A percentile compares a stretch with the other conserved stretches of the same genome.
phyloP scores from a whole-genome alignment of 1,140 invertebrate species.

The Zaprionus africanus region DNA sequence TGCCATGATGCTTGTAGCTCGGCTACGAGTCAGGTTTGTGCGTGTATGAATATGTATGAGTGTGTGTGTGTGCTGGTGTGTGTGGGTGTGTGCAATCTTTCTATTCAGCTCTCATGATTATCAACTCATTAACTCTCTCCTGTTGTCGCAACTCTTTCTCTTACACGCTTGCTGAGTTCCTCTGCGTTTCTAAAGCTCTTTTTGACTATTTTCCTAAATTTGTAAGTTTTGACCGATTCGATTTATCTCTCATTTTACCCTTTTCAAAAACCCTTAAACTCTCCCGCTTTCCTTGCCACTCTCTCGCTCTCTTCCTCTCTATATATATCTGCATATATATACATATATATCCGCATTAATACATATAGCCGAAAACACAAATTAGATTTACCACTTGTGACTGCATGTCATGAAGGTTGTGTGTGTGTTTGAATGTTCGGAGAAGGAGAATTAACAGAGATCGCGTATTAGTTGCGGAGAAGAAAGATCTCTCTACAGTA shows the following conservation, averaged over 20 bases:
- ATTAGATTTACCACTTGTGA: conserved; percentile 25
- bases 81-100: conserved; percentile 1
- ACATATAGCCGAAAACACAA: conserved; percentile 19
- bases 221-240: conserved; percentile 14
- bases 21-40: conserved; percentile 19
- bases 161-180: background rate
- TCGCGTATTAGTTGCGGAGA: background rate
- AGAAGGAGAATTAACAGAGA: conserved; percentile 1
- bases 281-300: too few species aligned
- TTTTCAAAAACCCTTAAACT: too few species aligned
- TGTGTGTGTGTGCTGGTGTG: background rate
- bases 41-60: background rate
- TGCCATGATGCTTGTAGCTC: conserved; percentile 20
- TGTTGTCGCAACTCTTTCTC: background rate
- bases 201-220: conserved; percentile 23
- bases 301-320: background rate
- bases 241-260: background rate
- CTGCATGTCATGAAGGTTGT: conserved; percentile 12
- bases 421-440: background rate
- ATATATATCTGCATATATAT: conserved; percentile 5
- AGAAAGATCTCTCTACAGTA: background rate
- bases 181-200: conserved; percentile 21
- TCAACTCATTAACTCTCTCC: background rate
- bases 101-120: conserved; percentile 7
- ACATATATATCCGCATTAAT: conserved; percentile 10